Evolutionary conservation across 2,113 vertebrate species (phyloP), one percentile per base, ranked within the genome.

Genomic region (Chamaea fasciata): DNA sequence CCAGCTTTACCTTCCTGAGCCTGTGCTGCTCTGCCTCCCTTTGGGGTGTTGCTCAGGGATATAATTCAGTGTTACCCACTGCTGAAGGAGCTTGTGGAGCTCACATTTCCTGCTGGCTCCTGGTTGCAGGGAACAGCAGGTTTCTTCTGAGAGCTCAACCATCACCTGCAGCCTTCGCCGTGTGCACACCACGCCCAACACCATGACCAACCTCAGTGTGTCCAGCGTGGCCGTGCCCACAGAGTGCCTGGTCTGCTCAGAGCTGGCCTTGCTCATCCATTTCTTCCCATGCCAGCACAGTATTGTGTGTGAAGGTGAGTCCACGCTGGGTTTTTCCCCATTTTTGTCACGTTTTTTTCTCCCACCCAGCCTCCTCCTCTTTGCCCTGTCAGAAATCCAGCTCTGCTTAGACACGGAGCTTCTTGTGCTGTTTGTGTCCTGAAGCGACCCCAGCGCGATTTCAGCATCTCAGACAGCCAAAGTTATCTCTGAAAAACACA

Each of bases 161-260:
- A 37, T 95, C 97, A 97, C 96, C 33, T 98, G 98, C 74, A 99
- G 98, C 96, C 97, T 99, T 78, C 97, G 99, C 74, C 96, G 98
- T 8, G 98, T 98, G 65, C 99, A 98, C 96, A 98, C 98, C 16
- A 98, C 99, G 3, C 99, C 99, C 70, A 99, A 99, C 98, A 99
- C 99, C 42, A 98, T 99, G 98, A 99, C 99, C 86, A 99, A 99
- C 98, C 98, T 99, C 92, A 98, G 98, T 33, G 98, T 99, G 89
- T 96, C 98, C 8, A 98, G 97, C 55, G 7, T 82, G 90, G 64
- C 92, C 7, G 93, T 95, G 13, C 99, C 99, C 64, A 98, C 98
- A 3, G 99, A 99, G 98, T 99, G 99, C 98, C 98, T 99, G 96
- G 99, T 99, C 97, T 99, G 99, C 97, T 99, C 99, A 0, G 99